Evolutionary conservation across 2,797 vertebrate species (phyloP).

Genomic region (Enteromius mattozi): DNA sequence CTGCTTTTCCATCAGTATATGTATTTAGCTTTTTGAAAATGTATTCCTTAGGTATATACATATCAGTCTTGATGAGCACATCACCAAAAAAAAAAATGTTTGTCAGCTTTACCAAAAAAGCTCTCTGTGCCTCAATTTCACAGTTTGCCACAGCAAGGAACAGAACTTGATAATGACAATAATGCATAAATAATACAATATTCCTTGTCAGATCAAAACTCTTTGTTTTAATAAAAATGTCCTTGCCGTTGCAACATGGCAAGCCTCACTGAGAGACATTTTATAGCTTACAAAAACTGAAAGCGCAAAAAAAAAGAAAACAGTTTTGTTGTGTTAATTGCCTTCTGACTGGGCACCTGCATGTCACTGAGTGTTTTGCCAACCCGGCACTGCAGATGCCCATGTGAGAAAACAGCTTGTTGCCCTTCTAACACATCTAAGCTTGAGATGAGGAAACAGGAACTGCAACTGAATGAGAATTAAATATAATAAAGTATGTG

Average conservation of each 20-base stretch:
- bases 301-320: not conserved
- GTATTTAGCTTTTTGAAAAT: conserved; percentile 5
- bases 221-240: conserved; percentile 39
- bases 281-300: conserved; percentile 47
- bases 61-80: conserved; percentile 29
- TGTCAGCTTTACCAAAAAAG: conserved; percentile 46
- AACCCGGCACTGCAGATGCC: conserved; percentile 58
- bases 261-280: conserved; percentile 55
- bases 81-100: conserved; percentile 47
- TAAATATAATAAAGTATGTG: conserved; percentile 42
- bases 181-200: not conserved
- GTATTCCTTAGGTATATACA: not conserved
- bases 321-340: conserved; percentile 57
- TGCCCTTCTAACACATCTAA: conserved; percentile 58
- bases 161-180: not conserved
- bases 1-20: conserved; percentile 37
- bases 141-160: conserved; percentile 57
- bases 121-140: conserved; percentile 32
- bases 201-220: not conserved
- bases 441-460: conserved; percentile 61
- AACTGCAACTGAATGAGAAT: conserved; percentile 66
- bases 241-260: conserved; percentile 66
- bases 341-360: conserved; percentile 72
- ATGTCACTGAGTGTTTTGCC: conserved; percentile 64
- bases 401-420: conserved; percentile 67